A percentile compares a stretch with the other conserved stretches of the same genome.
These are phyloP conservation scores for Stomatorhinus walkeri DNA, from an alignment of 2,797 vertebrate genomes.

Conservation along the genomic window DNA sequence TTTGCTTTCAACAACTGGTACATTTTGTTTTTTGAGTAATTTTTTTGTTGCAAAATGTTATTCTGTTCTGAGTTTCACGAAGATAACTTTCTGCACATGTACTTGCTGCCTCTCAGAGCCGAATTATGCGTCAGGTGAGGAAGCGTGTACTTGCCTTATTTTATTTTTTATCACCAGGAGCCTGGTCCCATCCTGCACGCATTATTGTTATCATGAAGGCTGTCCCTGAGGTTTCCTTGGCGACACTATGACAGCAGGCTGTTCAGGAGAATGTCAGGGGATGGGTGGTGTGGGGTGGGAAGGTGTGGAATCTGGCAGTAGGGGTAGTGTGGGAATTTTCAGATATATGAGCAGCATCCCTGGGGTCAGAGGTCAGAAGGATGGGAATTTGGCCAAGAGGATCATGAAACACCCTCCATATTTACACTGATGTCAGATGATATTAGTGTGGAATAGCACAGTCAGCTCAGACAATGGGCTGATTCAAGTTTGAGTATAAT, in stretches of 20 bases:
- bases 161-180: not conserved
- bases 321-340: not conserved
- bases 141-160: not conserved
- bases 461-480: not conserved
- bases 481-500: not conserved
- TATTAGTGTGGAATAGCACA: not conserved
- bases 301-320: not conserved
- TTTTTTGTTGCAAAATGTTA: not conserved
- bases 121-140: not conserved
- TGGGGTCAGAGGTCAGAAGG: not conserved
- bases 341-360: not conserved
- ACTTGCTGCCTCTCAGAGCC: not conserved
- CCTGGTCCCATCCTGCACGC: not conserved
- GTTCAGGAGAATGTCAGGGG: not conserved
- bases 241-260: not conserved
- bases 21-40: not conserved
- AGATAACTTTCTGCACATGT: not conserved
- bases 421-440: not conserved
- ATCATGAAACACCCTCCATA: not conserved
- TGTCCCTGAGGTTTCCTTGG: not conserved
- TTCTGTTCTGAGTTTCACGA: not conserved
- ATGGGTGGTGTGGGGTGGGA: not conserved
- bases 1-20: not conserved
- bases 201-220: not conserved
- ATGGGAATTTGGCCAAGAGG: not conserved